Evolutionary conservation across 2,888 invertebrate genomes (phyloP).

Genomic region (Pterostichus madidus): DNA sequence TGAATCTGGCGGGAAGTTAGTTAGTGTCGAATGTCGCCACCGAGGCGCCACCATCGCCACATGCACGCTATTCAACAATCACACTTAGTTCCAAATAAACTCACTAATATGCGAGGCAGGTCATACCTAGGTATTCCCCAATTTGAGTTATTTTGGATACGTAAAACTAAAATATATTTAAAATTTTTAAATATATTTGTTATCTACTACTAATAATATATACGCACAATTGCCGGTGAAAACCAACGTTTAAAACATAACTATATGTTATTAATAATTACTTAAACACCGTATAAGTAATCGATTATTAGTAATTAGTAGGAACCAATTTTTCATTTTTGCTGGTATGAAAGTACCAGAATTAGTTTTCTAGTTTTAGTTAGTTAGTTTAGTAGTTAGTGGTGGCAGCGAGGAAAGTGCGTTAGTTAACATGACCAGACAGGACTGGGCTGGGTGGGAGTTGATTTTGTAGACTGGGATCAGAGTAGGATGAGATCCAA

Average conservation of each 20-base stretch:
- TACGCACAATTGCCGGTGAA: slow-evolving; percentile 77
- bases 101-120: slow-evolving; percentile 88
- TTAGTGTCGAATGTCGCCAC: background rate
- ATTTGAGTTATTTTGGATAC: slow-evolving; percentile 79
- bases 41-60: slow-evolving; percentile 34
- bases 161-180: slow-evolving; percentile 78
- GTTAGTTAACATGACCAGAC: slow-evolving; percentile 50
- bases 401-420: slow-evolving; percentile 60
- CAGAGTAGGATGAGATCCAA: background rate
- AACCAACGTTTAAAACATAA: slow-evolving; percentile 77
- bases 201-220: slow-evolving; percentile 76
- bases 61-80: slow-evolving; percentile 81
- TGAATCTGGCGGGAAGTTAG: slow-evolving; percentile 27
- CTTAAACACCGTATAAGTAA: slow-evolving; percentile 76
- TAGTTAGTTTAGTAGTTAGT: slow-evolving; percentile 63
- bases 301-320: slow-evolving; percentile 78
- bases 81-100: slow-evolving; percentile 88
- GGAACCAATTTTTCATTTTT: slow-evolving; percentile 77
- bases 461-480: slow-evolving; percentile 2
- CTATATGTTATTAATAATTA: slow-evolving; percentile 78
- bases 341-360: slow-evolving; percentile 74
- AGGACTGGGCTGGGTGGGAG: slow-evolving; percentile 30
- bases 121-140: slow-evolving; percentile 78
- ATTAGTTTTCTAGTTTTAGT: slow-evolving; percentile 67
- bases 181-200: slow-evolving; percentile 77